Evolutionary conservation across 2,888 invertebrate genomes (phyloP).

Genomic region (Euspilapteryx auroguttella): DNA sequence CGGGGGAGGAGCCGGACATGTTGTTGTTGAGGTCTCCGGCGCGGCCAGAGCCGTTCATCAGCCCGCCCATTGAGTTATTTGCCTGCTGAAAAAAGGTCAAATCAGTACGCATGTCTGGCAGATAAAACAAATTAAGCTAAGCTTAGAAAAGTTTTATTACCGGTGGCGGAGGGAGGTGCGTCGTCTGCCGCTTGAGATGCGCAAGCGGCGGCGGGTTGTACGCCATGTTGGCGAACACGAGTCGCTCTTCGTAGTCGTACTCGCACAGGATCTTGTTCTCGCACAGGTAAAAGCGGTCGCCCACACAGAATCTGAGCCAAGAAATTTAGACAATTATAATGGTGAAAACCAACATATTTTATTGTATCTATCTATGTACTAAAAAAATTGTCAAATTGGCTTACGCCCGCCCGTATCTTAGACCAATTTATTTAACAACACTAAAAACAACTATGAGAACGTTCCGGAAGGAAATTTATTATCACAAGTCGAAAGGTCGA

Average conservation of each 20-base stretch:
- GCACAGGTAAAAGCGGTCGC: slow-evolving; percentile 94
- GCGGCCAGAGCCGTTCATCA: slow-evolving; percentile 58
- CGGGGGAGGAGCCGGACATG: slow-evolving; percentile 61
- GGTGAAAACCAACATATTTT: not conserved
- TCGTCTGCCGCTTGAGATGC: slow-evolving; percentile 74
- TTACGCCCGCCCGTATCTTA: too few relatives aligned
- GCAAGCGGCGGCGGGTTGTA: slow-evolving; percentile 85
- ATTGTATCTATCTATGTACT: too few relatives aligned
- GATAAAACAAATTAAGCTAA: not conserved
- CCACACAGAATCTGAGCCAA: slow-evolving; percentile 94
- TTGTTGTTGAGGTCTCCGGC: slow-evolving; percentile 71
- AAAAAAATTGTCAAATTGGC: too few relatives aligned
- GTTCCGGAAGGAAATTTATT: too few relatives aligned
- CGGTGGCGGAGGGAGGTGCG: slow-evolving; percentile 62
- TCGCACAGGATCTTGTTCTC: slow-evolving; percentile 98
- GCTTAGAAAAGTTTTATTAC: too few relatives aligned
- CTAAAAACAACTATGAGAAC: too few relatives aligned
- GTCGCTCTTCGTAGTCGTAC: slow-evolving; percentile 94
- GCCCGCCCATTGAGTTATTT: slow-evolving; percentile 39
- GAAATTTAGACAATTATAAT: slow-evolving; percentile 9
- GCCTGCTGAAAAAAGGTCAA: slow-evolving; percentile 22
- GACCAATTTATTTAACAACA: too few relatives aligned
- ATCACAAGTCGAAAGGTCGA: slow-evolving; percentile 48
- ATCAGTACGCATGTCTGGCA: too few relatives aligned
- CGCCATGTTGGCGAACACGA: slow-evolving; percentile 94